phyloP scores from a whole-genome alignment of 1,140 invertebrate genomes.

The Aphis gossypii region DNA sequence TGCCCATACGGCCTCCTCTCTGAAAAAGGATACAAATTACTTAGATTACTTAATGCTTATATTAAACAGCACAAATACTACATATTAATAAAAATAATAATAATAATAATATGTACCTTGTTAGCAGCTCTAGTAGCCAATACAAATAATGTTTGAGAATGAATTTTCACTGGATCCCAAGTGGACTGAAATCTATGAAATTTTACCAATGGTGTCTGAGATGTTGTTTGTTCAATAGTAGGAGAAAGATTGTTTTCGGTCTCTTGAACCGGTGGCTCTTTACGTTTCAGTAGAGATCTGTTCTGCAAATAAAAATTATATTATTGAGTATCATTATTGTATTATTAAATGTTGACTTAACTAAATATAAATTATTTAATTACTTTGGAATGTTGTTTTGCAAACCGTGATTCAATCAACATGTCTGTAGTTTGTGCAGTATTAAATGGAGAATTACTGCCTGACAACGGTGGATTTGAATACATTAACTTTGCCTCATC shows the following conservation, averaged over 20 bases:
- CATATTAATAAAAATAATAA: not conserved
- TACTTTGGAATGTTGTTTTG: slow-evolving; percentile 57
- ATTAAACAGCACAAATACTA: not conserved
- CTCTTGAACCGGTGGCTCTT: slow-evolving; percentile 67
- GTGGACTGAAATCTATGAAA: slow-evolving; percentile 65
- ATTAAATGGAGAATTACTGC: slow-evolving; percentile 64
- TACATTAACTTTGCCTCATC: slow-evolving; percentile 81
- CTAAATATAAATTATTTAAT: not conserved
- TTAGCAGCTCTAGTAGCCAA: slow-evolving; percentile 66
- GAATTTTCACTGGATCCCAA: slow-evolving; percentile 78
- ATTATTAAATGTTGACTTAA: not conserved
- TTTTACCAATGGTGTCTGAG: slow-evolving; percentile 61
- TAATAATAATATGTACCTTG: slow-evolving; percentile 59
- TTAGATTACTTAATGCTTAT: no score
- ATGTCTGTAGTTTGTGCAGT: slow-evolving; percentile 49
- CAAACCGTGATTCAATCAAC: slow-evolving; percentile 59
- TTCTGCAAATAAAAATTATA: slow-evolving; percentile 64
- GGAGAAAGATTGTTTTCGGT: slow-evolving; percentile 66
- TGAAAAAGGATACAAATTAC: not conserved
- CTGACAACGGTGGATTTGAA: slow-evolving; percentile 64
- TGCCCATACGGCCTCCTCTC: slow-evolving; percentile 41
- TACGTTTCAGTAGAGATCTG: slow-evolving; percentile 69
- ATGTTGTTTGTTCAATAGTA: slow-evolving; percentile 65
- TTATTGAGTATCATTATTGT: not conserved
- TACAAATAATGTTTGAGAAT: slow-evolving; percentile 76